phyloP scores from a whole-genome alignment of 1,140 invertebrate genomes.

The Mylabris phalerata region DNA sequence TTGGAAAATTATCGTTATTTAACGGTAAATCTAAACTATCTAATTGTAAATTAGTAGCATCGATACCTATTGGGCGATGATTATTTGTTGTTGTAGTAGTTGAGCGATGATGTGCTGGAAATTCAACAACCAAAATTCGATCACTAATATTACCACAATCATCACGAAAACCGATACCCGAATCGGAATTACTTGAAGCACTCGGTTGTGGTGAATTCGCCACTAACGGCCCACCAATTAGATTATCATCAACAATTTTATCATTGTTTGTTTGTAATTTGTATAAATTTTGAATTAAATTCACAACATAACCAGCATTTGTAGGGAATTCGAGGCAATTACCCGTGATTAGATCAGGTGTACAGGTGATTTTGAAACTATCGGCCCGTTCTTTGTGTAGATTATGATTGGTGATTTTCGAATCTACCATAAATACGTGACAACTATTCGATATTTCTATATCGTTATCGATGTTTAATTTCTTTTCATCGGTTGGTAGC shows the following conservation, averaged over 20 bases:
- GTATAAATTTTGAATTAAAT: conserved; percentile 60
- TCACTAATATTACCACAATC: conserved; percentile 73
- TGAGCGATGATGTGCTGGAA: conserved; percentile 45
- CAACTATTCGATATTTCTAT: conserved; percentile 75
- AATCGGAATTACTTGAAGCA: conserved; percentile 89
- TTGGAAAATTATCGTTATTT: conserved; percentile 19
- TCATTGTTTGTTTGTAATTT: conserved; percentile 45
- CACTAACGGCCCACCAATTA: conserved; percentile 35
- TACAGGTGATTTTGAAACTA: conserved; percentile 73
- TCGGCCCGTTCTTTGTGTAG: conserved; percentile 65
- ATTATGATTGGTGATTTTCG: conserved; percentile 72
- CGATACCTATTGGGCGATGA: conserved; percentile 31
- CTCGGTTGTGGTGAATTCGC: conserved; percentile 77
- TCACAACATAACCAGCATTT: conserved; percentile 80
- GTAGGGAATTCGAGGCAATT: conserved; percentile 82
- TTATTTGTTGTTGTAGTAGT: conserved; percentile 24
- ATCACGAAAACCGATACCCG: conserved; percentile 76
- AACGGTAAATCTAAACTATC: conserved; percentile 26
- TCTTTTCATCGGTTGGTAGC: conserved; percentile 18
- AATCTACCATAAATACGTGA: conserved; percentile 91
- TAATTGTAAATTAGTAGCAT: conserved; percentile 27
- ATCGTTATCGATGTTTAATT: conserved; percentile 34
- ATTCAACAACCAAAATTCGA: conserved; percentile 73
- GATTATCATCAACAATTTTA: conserved; percentile 21
- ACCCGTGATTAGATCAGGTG: conserved; percentile 54